Evolutionary conservation across 2,888 invertebrate species (phyloP), one percentile per base, ranked within the genome.

Genomic region (Ochropleura leucogaster): DNA sequence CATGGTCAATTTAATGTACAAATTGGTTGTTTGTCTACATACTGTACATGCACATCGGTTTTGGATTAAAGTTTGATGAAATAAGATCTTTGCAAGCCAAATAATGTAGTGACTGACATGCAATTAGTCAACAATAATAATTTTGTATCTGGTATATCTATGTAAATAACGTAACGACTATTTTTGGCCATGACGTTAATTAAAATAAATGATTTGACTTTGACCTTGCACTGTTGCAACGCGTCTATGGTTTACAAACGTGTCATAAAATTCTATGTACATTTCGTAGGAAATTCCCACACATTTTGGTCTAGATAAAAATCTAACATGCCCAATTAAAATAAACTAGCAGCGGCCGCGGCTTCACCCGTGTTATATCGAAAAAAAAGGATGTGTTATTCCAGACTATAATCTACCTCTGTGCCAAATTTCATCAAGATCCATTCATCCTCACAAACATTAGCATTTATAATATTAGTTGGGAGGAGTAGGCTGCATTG

Each of bases 1-100:
- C 74, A 85, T 74, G 84, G 72, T 76, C 84, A 83, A 83, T 85
- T 85, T 74, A 76, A 75, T 72, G 55, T 49, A n/a, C 18, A 74
- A 83, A 85, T 83, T 80, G 71, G 51, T 74, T 60, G 40, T 20
- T 12, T 70, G 20, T 62, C 30, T 14, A 75, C 14, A 46, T 59
- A n/a, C 10, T 57, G 46, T 30, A 3, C n/a, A 20, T 62, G 74
- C 53, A 47, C 30, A 14, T 12, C n/a, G 20, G 14, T 51, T 51
- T n/a, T 57, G 18, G 9, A 65, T 30, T 68, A 3, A 47, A 30
- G 10, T 55, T 55, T 49, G 16, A 49, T 20, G 3, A 44, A 63
- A n/a, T n/a, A 51, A 51, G 10, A 42, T 49, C n/a, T 20, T 16
- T 65, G 7, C 7, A 30, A 65, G 49, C 40, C 10, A 2, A 14